phyloP scores from a whole-genome alignment of 2,888 invertebrate species.

The Bembecia ichneumoniformis region DNA sequence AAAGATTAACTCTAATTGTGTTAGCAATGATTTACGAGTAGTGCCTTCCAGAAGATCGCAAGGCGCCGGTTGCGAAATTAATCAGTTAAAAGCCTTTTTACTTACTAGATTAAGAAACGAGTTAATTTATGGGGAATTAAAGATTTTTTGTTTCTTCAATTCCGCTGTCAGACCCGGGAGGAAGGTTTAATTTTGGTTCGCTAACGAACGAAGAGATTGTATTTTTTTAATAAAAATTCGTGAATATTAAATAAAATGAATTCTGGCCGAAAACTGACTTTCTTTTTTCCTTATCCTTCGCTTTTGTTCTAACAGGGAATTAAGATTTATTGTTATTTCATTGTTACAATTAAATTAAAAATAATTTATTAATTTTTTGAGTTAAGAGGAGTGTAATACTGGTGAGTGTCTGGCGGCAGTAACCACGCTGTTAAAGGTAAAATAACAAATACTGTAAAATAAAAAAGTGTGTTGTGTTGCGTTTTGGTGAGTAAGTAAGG shows the following conservation, averaged over 20 bases:
- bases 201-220: background rate
- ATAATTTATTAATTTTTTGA: too few relatives aligned
- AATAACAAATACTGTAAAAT: too few relatives aligned
- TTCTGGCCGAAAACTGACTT: background rate
- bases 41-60: slow-evolving; percentile 31
- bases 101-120: slow-evolving; percentile 48
- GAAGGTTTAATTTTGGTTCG: background rate
- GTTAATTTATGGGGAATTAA: slow-evolving; percentile 55
- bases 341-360: too few relatives aligned
- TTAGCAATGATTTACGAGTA: slow-evolving; percentile 63
- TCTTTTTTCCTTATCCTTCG: too few relatives aligned
- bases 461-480: too few relatives aligned
- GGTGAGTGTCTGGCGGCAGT: too few relatives aligned
- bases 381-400: too few relatives aligned
- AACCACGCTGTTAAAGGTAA: too few relatives aligned
- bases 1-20: slow-evolving; percentile 57
- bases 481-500: too few relatives aligned
- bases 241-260: background rate
- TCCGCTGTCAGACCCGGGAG: slow-evolving; percentile 4
- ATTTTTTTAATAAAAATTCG: background rate
- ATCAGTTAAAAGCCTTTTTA: slow-evolving; percentile 65
- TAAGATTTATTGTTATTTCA: too few relatives aligned
- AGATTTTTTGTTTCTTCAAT: slow-evolving; percentile 22
- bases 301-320: too few relatives aligned
- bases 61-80: slow-evolving; percentile 52